Evolutionary conservation across 2,797 vertebrate species (phyloP), one percentile per base, ranked within the genome.

Genomic region (Sebastes goodei): DNA sequence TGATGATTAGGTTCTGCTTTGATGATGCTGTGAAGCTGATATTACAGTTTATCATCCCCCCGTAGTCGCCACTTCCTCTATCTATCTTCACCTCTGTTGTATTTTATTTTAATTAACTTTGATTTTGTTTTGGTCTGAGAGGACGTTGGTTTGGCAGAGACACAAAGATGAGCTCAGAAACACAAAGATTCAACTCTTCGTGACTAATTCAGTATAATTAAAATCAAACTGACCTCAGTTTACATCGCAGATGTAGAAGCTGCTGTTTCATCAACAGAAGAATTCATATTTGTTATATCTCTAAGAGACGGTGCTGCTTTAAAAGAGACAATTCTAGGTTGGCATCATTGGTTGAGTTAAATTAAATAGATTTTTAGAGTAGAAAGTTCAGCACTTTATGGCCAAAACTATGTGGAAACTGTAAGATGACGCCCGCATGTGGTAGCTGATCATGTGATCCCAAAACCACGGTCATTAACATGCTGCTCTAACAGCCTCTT

Each of bases 1-100:
- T 62, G 60, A 78, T 78, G 71, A 87, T 78, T 38, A 46, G 9
- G 29, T 20, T 78, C 35, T 52, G 27, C 74, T 86, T 86, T 80
- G 75, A 87, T 78, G 71, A 61, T 73, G 68, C 65, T 75, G 32
- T 71, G 49, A 60, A 68, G 52, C 52, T 70, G 29, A 70, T 15
- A 33, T 42, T 38, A 35, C 53, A 30, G 23, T 80, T 69, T 71
- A 20, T 67, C 59, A 56, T 42, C 38, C 38, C 17, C 17, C 2
- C 20, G 0, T 12, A 17, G 14, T 59, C 46, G 35, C 46, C 9
- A 25, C 73, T 76, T 81, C 52, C 61, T 86, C 52, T 30, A 10
- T 80, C 38, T 80, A 69, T 74, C 76, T 78, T 73, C 42, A 21
- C 61, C 79, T 52, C 56, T 64, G 76, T 38, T 69, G 29, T 55